phyloP scores from a whole-genome alignment of 2,888 invertebrate species.

The Sicus ferrugineus region DNA sequence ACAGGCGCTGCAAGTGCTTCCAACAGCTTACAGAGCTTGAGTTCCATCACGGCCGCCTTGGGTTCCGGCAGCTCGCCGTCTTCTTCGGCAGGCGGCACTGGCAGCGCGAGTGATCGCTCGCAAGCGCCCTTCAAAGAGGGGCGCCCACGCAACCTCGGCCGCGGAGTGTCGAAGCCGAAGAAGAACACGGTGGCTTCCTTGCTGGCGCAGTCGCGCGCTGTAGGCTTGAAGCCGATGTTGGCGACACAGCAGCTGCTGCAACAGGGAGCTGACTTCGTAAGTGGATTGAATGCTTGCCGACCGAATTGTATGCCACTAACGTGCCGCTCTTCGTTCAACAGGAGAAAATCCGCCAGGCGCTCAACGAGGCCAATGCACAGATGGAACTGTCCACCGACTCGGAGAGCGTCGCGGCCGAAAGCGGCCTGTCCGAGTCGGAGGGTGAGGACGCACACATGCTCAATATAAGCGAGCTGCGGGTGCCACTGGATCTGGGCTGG shows the following conservation, averaged over 20 bases:
- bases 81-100: conserved; percentile 45
- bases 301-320: not conserved
- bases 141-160: conserved; percentile 82
- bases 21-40: conserved; percentile 63
- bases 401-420: conserved; percentile 69
- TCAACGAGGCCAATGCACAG: conserved; percentile 67
- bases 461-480: conserved; percentile 68
- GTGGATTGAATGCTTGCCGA: conserved; percentile 40
- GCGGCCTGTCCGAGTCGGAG: conserved; percentile 70
- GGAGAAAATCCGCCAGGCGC: conserved; percentile 69
- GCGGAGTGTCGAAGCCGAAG: conserved; percentile 89
- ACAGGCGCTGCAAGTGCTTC: conserved; percentile 44
- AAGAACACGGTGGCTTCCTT: conserved; percentile 91
- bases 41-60: conserved; percentile 63
- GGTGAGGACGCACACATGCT: conserved; percentile 67
- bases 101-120: conserved; percentile 41
- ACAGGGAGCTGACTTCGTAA: conserved; percentile 66
- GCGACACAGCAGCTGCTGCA: conserved; percentile 73
- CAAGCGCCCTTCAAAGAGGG: conserved; percentile 71
- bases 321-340: conserved; percentile 49
- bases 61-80: conserved; percentile 52
- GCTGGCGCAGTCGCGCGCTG: conserved; percentile 84
- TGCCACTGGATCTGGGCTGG: conserved; percentile 83
- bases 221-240: conserved; percentile 80
- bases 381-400: conserved; percentile 70